Percentiles rank a stretch among this genome's conserved stretches.
phyloP scores from a whole-genome alignment of 2,797 vertebrate genomes.

The Neopelma chrysocephalum region DNA sequence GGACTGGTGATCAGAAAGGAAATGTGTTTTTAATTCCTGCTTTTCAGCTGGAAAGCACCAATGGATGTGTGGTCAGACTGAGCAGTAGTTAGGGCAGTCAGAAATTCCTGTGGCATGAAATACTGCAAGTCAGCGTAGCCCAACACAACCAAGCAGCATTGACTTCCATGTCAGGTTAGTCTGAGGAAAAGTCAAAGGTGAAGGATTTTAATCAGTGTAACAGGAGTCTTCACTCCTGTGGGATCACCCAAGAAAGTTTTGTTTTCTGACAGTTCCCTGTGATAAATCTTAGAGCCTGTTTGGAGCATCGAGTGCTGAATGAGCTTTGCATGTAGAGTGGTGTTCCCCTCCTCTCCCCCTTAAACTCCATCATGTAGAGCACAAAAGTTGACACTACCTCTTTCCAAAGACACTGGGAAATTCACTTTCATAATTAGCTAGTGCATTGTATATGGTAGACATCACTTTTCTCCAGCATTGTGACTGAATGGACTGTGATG shows the following conservation, averaged over 20 bases:
- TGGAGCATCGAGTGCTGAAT: neutral
- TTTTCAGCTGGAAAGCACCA: neutral
- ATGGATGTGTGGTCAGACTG: neutral
- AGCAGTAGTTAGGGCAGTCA: neutral
- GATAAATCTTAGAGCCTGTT: neutral
- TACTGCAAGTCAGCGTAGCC: rapidly evolving
- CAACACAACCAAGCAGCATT: rapidly evolving
- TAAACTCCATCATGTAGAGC: rapidly evolving
- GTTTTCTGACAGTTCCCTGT: neutral
- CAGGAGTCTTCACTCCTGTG: neutral
- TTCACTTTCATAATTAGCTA: neutral
- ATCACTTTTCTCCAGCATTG: neutral
- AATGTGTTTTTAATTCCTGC: rapidly evolving
- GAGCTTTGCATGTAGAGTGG: neutral
- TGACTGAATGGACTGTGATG: neutral
- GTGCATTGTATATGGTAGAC: neutral
- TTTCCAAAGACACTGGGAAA: neutral
- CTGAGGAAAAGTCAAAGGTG: neutral
- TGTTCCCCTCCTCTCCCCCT: neutral
- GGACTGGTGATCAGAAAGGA: neutral
- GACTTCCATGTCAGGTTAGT: neutral
- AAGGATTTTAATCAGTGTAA: neutral
- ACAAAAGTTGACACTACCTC: neutral
- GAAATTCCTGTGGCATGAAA: neutral
- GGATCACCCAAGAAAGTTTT: neutral